Percentiles rank a stretch among this genome's conserved stretches.
Conservation (phyloP, 2,888 invertebrate species). For the Apantesis nais region DNA sequence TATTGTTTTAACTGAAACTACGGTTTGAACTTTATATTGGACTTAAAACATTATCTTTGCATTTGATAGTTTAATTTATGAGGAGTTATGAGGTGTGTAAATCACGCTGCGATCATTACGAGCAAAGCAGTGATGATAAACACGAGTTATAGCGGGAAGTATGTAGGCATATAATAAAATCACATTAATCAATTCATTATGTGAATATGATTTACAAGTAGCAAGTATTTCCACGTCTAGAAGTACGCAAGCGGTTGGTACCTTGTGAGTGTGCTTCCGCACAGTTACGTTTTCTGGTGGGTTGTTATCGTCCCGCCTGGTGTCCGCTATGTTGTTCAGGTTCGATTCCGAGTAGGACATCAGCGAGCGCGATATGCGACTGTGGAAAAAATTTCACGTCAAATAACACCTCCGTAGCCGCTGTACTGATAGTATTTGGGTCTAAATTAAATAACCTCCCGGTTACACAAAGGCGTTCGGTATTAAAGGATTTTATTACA, state of each 20-base stretch:
- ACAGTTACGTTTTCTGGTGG: constrained; percentile 19
- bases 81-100: too few species aligned
- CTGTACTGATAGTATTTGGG: not conserved
- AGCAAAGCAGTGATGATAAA: too few species aligned
- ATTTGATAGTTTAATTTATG: too few species aligned
- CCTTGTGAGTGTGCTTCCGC: constrained; percentile 45
- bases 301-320: constrained; percentile 4
- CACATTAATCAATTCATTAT: too few species aligned
- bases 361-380: constrained; percentile 73
- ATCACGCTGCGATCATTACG: too few species aligned
- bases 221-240: too few species aligned
- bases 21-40: too few species aligned
- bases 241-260: constrained; percentile 3
- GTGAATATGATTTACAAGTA: too few species aligned
- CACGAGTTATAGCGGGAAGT: too few species aligned
- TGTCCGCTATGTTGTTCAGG: not conserved
- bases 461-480: not conserved
- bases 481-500: not conserved
- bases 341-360: constrained; percentile 53
- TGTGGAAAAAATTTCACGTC: constrained; percentile 31
- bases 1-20: too few species aligned
- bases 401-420: not conserved
- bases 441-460: not conserved
- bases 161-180: too few species aligned
- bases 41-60: too few species aligned